phyloP scores from a whole-genome alignment of 2,797 vertebrate genomes.

The Sebastiscus tertius region DNA sequence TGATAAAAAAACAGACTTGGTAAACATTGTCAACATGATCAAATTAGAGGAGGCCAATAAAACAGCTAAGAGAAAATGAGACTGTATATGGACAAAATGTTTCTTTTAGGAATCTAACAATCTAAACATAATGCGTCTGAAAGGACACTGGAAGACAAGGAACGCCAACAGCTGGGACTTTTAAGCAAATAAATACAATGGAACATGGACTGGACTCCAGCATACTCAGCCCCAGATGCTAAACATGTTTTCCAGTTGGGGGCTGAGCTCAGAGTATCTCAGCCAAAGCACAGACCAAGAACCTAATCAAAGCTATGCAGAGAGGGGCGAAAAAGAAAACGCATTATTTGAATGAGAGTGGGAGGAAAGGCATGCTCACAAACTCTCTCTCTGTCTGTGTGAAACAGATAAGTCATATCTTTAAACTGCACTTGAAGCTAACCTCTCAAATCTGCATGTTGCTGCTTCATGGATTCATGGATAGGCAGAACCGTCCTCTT shows the following conservation, averaged over 20 bases:
- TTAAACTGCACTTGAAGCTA: slow-evolving; percentile 30
- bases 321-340: slow-evolving; percentile 50
- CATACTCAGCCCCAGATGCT: slow-evolving; percentile 65
- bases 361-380: slow-evolving; percentile 45
- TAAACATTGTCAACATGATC: slow-evolving; percentile 29
- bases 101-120: slow-evolving; percentile 37
- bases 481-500: not conserved
- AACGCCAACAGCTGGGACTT: slow-evolving; percentile 63
- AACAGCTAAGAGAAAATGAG: slow-evolving; percentile 10
- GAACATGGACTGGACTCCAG: slow-evolving; percentile 48
- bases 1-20: slow-evolving; percentile 4
- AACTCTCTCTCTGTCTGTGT: slow-evolving; percentile 23
- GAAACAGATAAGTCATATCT: slow-evolving; percentile 41
- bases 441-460: not conserved
- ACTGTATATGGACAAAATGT: slow-evolving; percentile 58
- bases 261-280: slow-evolving; percentile 54
- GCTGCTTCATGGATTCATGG: not conserved
- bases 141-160: slow-evolving; percentile 41
- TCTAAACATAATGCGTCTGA: slow-evolving; percentile 37
- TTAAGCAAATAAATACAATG: slow-evolving; percentile 69
- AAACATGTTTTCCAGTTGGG: slow-evolving; percentile 72
- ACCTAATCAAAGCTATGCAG: slow-evolving; percentile 48
- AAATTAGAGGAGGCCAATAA: slow-evolving; percentile 24
- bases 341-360: slow-evolving; percentile 48
- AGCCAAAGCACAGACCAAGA: slow-evolving; percentile 65